Percentiles rank a stretch among this genome's conserved stretches.
Evolutionary conservation across 2,113 vertebrate species (phyloP).

Genomic region (Neomonachus schauinslandi): DNA sequence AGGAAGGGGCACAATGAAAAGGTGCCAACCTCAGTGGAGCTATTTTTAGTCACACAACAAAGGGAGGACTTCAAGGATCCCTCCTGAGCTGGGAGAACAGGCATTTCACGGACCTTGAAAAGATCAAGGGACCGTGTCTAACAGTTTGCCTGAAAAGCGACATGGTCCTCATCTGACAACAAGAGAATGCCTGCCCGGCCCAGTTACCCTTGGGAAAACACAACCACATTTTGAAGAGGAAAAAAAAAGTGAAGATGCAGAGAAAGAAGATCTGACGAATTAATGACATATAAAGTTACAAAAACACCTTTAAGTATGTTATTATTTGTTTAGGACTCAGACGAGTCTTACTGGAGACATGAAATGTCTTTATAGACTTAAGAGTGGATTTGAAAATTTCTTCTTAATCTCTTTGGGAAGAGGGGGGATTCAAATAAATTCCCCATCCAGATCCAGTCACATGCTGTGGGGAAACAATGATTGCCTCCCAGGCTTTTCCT

Average conservation of each 20-base stretch:
- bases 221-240: background rate
- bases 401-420: constrained; percentile 53
- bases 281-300: background rate
- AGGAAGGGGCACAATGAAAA: background rate
- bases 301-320: background rate
- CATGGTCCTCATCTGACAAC: background rate
- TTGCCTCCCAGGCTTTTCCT: constrained; percentile 23
- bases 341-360: background rate
- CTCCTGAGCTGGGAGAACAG: constrained; percentile 40
- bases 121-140: constrained; percentile 46
- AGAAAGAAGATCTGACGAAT: background rate
- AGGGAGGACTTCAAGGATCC: constrained; percentile 45
- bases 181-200: background rate
- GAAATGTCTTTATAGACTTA: background rate
- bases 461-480: background rate
- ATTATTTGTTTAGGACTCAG: background rate
- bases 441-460: background rate
- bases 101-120: constrained; percentile 26
- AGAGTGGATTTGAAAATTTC: background rate
- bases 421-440: background rate
- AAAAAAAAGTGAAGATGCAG: background rate
- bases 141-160: background rate
- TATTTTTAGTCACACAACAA: constrained; percentile 70
- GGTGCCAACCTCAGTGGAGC: background rate
- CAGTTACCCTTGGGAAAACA: background rate